Evolutionary conservation across 2,113 vertebrate species (phyloP).

Genomic region (Dascyllus trimaculatus): DNA sequence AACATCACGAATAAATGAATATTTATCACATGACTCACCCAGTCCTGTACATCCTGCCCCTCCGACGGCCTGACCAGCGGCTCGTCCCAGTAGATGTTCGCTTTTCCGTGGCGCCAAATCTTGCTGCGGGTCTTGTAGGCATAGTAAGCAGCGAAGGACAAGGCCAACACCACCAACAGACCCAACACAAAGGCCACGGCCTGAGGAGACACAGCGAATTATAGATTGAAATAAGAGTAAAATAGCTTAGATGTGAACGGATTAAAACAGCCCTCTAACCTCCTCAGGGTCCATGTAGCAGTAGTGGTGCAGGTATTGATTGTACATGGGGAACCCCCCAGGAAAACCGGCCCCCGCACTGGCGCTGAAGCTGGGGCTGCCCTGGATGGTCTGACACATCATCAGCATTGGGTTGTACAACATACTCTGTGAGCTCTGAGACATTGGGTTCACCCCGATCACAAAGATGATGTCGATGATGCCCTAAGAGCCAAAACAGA

Average conservation of each 20-base stretch:
- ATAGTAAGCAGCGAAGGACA: constrained; percentile 87
- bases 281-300: constrained; percentile 92
- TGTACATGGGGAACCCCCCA: constrained; percentile 79
- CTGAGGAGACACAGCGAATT: constrained; percentile 65
- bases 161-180: constrained; percentile 85
- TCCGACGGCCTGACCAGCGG: constrained; percentile 46
- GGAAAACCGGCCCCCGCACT: constrained; percentile 67
- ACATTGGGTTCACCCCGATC: constrained; percentile 91
- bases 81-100: constrained; percentile 89
- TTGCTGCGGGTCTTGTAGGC: constrained; percentile 89
- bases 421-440: constrained; percentile 87
- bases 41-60: constrained; percentile 86
- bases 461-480: constrained; percentile 91
- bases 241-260: neutral
- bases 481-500: constrained; percentile 69
- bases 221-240: neutral
- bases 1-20: neutral
- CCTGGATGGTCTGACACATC: constrained; percentile 86
- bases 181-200: constrained; percentile 88
- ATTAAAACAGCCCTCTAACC: constrained; percentile 67
- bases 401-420: constrained; percentile 88
- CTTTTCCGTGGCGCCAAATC: constrained; percentile 88
- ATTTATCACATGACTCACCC: constrained; percentile 76
- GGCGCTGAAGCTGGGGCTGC: constrained; percentile 77
- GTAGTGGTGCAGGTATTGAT: constrained; percentile 91